Evolutionary conservation across 23 tunicate genomes (phyloP), one percentile per base, ranked within the genome.

Genomic region (Styela plicata): DNA sequence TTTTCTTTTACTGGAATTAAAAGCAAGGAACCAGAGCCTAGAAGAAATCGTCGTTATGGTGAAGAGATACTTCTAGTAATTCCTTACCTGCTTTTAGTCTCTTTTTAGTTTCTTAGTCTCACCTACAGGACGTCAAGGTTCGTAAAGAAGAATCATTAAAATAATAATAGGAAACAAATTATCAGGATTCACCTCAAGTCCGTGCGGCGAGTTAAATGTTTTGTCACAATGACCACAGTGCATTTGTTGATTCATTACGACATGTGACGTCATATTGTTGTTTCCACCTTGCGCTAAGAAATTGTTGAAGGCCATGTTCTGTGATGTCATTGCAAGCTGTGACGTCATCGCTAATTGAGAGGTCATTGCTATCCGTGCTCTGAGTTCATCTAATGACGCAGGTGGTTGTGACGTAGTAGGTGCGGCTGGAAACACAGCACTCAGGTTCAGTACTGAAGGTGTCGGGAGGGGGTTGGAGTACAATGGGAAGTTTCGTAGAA

Each of bases 361-460:
- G 26, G 81, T 44, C 81, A 76, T 76, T 13, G 78, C 78, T 17
- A 76, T 53, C 21, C 81, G 36, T 16, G 81, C 64, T 27, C 81
- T 25, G 22, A 76, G 52, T 57, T 76, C 81, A 20, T 76, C 81
- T 21, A 76, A 52, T 34, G 78, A 24, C 7, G 64, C 29, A 28
- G 27, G 64, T 17, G 66, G 81, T 10, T 36, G 33, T 1, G 66
- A 36, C n/a, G 37, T 24, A 0, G 81, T 23, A 31, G 24, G 24
- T 20, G 57, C 20, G 21, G 22, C 21, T 18, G 30, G 81, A 30
- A 33, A 44, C 32, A 44, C 29, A 27, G 81, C 63, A 16, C 36
- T 26, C 16, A 67, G 31, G 71, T 67, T 67, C 0, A 67, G 24
- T 29, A 67, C 31, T 0, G 71, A 29, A 21, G 65, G n/a, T 21